Evolutionary conservation across 2,888 invertebrate species (phyloP), one percentile per base, ranked within the genome.

Genomic region (Unio delphinus): DNA sequence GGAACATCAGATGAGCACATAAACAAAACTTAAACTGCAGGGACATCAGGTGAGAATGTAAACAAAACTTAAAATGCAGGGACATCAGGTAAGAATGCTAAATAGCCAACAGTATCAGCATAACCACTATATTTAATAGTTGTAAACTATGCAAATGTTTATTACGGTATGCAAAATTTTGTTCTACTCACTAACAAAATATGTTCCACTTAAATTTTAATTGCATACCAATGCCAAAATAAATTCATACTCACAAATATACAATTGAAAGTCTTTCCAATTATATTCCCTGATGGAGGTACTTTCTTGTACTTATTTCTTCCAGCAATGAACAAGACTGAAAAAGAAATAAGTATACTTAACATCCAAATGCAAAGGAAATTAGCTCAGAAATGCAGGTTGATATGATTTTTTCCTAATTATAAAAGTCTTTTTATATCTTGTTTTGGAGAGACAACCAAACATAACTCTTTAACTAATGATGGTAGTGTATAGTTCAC

Each of bases 271-370:
- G 97, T 96, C 87, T 93, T 92, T 4, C 95, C 92, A 28, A 97
- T 91, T 79, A 98, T 92, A 86, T 97, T 97, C 45, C 96, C 97
- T 67, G 94, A 92, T 0, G 97, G 95, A 61, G 94, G 92, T 79
- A 93, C 93, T 58, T 95, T 93, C 73, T 92, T 93, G 86, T 98
- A 98, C 79, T 94, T 80, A 1, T 92, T 92, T 85, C 93, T 95
- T 4, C 98, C 98, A 64, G 92, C 84, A 56, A 95, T 90, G 87
- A 98, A 98, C 75, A 97, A 92, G 23, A 95, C 95, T 96, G 79
- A 63, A 77, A 80, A 56, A 55, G 61, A 67, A 68, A 8, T 8
- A 72, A 61, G 45, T 59, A 3, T 60, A 59, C 20, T 5, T 20
- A 64, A 62, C 28, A 57, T 11, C 11, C 11, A 45, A 45, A 67